A percentile compares a stretch with the other conserved stretches of the same genome.
Conservation (phyloP, 2,797 vertebrate genomes). For the Phaenicophaeus curvirostris region DNA sequence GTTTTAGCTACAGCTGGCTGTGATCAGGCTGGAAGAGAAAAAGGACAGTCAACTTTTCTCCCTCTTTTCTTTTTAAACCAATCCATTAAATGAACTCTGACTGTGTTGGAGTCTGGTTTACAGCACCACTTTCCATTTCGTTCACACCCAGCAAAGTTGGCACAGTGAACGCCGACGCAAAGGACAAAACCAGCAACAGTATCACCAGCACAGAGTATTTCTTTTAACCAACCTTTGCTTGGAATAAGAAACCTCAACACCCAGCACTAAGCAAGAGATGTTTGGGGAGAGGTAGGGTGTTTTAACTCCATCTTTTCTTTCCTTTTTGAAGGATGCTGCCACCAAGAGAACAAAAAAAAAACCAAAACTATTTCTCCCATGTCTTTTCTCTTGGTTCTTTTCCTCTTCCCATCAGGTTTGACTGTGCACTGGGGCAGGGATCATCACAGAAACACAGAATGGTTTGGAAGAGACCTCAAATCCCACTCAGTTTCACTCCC, state of each 20-base stretch:
- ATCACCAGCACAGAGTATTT: too few species aligned
- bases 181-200: neutral
- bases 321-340: neutral
- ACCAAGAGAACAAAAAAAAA: too few species aligned
- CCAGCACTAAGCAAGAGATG: neutral
- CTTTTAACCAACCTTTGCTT: neutral
- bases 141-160: too few species aligned
- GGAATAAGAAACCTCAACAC: neutral
- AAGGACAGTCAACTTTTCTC: neutral
- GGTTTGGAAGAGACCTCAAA: too few species aligned
- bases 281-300: accelerated
- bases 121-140: neutral
- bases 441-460: too few species aligned
- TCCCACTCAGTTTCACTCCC: too few species aligned
- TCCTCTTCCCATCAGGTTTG: too few species aligned
- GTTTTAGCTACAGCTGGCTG: neutral
- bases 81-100: neutral
- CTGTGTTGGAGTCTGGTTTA: neutral
- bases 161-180: accelerated
- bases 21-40: neutral
- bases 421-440: too few species aligned
- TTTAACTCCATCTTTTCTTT: neutral
- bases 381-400: too few species aligned
- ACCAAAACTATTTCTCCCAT: too few species aligned
- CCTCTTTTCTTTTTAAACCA: too few species aligned